These are phyloP conservation scores for Bubo bubo DNA, from an alignment of 2,113 vertebrate genomes.

Conservation along the genomic window DNA sequence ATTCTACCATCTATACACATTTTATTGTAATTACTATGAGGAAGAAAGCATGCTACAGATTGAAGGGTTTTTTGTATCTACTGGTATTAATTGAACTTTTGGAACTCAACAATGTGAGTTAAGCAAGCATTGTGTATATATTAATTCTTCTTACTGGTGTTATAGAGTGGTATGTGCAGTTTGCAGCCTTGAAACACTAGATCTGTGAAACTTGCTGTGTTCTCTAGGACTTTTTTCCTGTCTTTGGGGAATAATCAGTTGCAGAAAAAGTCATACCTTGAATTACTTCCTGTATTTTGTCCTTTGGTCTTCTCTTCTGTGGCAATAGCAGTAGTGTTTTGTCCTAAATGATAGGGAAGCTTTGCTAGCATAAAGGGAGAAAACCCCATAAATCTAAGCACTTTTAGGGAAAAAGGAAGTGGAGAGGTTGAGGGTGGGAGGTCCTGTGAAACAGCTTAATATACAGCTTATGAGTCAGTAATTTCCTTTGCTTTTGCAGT, in stretches of 20 bases:
- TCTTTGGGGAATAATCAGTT: background rate
- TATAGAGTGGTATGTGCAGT: background rate
- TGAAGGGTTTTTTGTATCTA: background rate
- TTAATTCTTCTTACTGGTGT: background rate
- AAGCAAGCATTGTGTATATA: background rate
- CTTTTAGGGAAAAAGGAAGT: background rate
- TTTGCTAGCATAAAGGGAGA: background rate
- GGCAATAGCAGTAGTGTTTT: background rate
- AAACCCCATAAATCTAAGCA: background rate
- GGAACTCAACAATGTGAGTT: background rate
- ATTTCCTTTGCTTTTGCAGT: conserved; percentile 6
- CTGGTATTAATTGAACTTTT: background rate
- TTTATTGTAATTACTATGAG: background rate
- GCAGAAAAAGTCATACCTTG: background rate
- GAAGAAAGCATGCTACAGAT: background rate
- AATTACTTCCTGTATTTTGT: background rate
- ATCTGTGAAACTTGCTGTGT: background rate
- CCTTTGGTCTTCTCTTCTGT: background rate
- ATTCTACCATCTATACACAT: background rate
- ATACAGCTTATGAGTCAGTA: background rate
- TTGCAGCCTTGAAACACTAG: background rate
- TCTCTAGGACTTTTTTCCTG: background rate
- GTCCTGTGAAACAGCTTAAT: conserved; percentile 2
- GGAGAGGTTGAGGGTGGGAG: background rate
- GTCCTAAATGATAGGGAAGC: background rate